These are phyloP conservation scores for Oreonectes daqikongensis DNA, from an alignment of 2,797 vertebrate species.

Conservation along the genomic window DNA sequence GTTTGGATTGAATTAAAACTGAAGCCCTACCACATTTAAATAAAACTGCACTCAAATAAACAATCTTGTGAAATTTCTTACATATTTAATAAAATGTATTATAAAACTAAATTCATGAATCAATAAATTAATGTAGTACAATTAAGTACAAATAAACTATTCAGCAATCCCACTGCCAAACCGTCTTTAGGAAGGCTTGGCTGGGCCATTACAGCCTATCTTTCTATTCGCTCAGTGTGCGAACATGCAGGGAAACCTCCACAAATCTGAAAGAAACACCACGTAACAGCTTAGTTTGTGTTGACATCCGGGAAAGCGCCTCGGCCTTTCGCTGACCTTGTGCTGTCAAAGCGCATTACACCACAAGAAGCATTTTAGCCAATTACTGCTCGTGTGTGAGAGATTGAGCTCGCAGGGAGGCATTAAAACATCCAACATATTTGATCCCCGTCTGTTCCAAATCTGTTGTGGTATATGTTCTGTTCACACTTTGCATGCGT, in stretches of 20 bases:
- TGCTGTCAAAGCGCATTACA: conserved; percentile 76
- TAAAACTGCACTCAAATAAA: not conserved
- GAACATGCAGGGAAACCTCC: not conserved
- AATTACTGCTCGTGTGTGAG: conserved; percentile 72
- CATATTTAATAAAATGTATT: not conserved
- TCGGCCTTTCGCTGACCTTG: conserved; percentile 76
- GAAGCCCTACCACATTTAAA: not conserved
- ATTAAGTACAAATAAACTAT: not conserved
- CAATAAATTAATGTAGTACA: not conserved
- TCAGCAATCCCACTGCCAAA: not conserved
- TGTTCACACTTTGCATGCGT: not conserved
- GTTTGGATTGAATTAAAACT: not conserved
- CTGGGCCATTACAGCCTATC: not conserved
- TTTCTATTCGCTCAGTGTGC: conserved; percentile 18
- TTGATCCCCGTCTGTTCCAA: conserved; percentile 32
- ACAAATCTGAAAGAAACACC: not conserved
- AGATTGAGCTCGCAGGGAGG: conserved; percentile 45
- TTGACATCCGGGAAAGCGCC: conserved; percentile 70
- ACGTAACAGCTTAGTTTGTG: conserved; percentile 50
- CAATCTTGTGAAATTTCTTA: not conserved
- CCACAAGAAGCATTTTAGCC: conserved; percentile 70
- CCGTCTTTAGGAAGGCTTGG: not conserved
- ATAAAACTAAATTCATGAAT: not conserved
- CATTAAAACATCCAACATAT: conserved; percentile 50
- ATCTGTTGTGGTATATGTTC: conserved; percentile 2